phyloP scores from a whole-genome alignment of 2,888 invertebrate species.

The Lithosia quadra region DNA sequence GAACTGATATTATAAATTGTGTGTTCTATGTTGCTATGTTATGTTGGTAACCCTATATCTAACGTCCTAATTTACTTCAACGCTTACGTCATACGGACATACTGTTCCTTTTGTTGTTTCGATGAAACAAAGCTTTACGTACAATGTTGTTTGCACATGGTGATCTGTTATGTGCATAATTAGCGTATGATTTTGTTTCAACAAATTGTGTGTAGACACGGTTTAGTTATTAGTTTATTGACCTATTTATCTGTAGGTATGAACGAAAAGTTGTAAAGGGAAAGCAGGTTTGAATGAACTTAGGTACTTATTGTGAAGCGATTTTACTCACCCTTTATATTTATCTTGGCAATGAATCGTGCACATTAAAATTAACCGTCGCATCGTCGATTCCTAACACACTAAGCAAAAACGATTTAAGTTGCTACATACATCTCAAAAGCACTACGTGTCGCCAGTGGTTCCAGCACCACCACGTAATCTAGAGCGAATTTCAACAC shows the following conservation, averaged over 20 bases:
- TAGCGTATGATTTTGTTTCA: slow-evolving; percentile 8
- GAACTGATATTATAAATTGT: not conserved
- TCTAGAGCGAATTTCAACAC: slow-evolving; percentile 53
- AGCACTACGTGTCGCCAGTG: slow-evolving; percentile 33
- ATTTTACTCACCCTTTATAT: not conserved
- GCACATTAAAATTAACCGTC: too few relatives aligned
- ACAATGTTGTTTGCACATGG: slow-evolving; percentile 20
- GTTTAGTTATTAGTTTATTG: not conserved
- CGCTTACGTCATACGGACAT: slow-evolving; percentile 32
- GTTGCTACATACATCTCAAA: slow-evolving; percentile 50
- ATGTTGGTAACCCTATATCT: slow-evolving; percentile 10
- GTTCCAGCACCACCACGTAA: slow-evolving; percentile 32
- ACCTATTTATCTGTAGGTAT: not conserved
- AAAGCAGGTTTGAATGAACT: not conserved
- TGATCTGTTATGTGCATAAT: slow-evolving; percentile 14
- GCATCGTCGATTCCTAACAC: too few relatives aligned
- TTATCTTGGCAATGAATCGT: too few relatives aligned
- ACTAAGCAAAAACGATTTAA: slow-evolving; percentile 40
- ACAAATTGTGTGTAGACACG: not conserved
- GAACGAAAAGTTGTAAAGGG: not conserved
- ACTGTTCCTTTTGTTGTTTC: slow-evolving; percentile 22
- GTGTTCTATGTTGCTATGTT: not conserved
- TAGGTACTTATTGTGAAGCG: not conserved
- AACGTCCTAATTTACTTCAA: slow-evolving; percentile 36
- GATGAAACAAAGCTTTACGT: slow-evolving; percentile 30